A percentile compares a stretch with the other conserved stretches of the same genome.
These are phyloP conservation scores for Caenorhabditis wallacei DNA, from an alignment of 2,888 invertebrate species.

Conservation along the genomic window DNA sequence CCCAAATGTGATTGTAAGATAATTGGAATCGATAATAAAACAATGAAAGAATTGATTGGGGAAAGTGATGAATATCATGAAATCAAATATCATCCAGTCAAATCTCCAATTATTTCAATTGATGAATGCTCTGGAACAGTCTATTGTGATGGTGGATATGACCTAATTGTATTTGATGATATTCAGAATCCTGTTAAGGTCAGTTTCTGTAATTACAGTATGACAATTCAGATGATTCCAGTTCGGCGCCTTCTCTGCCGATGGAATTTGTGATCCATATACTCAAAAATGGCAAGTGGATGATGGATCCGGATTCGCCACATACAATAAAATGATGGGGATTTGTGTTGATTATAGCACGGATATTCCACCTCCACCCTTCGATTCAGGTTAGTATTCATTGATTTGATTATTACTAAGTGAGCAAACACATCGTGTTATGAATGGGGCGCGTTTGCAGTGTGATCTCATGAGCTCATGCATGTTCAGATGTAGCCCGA, in stretches of 20 bases:
- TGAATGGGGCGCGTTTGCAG: too few relatives aligned
- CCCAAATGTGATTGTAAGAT: background rate
- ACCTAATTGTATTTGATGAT: background rate
- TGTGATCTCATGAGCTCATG: too few relatives aligned
- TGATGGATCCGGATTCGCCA: background rate
- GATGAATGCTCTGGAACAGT: background rate
- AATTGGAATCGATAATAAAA: background rate
- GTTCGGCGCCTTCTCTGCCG: background rate
- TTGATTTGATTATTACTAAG: too few relatives aligned
- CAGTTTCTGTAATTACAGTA: background rate
- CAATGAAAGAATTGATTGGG: background rate
- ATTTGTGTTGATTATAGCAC: background rate
- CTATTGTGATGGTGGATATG: background rate
- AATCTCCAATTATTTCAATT: background rate
- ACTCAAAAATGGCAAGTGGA: slow-evolving; percentile 1
- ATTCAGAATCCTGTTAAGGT: background rate
- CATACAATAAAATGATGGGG: background rate
- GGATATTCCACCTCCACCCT: too few relatives aligned
- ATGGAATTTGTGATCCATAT: background rate
- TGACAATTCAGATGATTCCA: background rate
- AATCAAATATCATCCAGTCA: background rate
- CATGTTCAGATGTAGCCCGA: too few relatives aligned
- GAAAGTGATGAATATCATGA: background rate
- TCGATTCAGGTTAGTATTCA: too few relatives aligned
- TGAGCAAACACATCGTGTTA: too few relatives aligned